Evolutionary conservation across 2,888 invertebrate genomes (phyloP), one percentile per base, ranked within the genome.

Genomic region (Galerucella pusilla): DNA sequence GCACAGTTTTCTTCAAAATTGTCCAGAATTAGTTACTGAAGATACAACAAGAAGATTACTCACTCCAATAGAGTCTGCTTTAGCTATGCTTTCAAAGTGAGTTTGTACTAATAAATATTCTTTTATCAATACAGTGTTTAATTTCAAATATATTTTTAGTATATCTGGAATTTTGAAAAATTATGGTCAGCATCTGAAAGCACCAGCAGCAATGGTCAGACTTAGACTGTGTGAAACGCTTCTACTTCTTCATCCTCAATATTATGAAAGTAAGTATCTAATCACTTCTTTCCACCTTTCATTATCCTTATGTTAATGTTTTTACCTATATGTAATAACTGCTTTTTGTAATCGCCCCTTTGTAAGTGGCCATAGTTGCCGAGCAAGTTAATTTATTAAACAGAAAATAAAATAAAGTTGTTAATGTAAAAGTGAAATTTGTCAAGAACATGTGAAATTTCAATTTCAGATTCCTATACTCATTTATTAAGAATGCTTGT

Each of bases 51-150:
- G 96, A 66, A 91, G 97, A 84, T 89, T 99, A 73, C 89, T 98
- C 28, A 93, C 94, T 6, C 98, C 98, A 0, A 94, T 99, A 72
- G 98, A 99, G 88, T 96, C 97, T 81, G 98, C 98, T 12, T 91
- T 99, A 28, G 95, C 96, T 65, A 98, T 99, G 92, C 90, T 98
- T 79, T 94, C 96, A 54, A 97, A 97, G 97, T 97, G 89, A 90
- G 57, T 35, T 42, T 28, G 14, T 57, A 7, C n/a, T 14, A 52
- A 28, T 68, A 72, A 57, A 42, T 35, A 6, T 35, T 35, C 28
- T 35, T 35, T 35, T 35, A 6, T 35, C 35, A 35, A 5, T 35
- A 35, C 35, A 35, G 35, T 42, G 35, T 9, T 42, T 42, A 42
- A 9, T 57, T 57, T 10, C 20, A 10, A 57, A 57, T 10, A 57